Base-by-base conservation (phyloP, 2,888 invertebrate species). In the Dolichomitus sp. region DNA sequence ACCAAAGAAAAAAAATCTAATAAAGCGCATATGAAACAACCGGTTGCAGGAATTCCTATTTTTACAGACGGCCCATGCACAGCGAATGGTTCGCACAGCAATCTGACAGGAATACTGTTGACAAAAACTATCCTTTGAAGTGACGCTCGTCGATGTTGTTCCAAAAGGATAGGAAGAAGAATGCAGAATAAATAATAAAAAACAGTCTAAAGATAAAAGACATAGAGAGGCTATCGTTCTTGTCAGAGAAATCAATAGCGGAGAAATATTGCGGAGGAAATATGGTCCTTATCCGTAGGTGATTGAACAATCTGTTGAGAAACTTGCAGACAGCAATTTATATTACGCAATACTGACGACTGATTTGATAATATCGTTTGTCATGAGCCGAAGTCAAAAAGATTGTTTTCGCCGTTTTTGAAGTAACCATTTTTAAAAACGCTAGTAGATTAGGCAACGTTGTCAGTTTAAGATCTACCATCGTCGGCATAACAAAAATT, bases 11-110 rank as follows among this genome's bases (percentile, higher is more conserved):
- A 69, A 70, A 54, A 27, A 52, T 48, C 7, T 68, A 59, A 42
- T n/a, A 68, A 78, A 77, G 54, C 45, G 57, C 52, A 27, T 54
- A 11, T 37, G 45, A 30, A 79, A 65, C 37, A 66, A 73, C 40
- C 14, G 50, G 27, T 12, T 27, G 30, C 17, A 11, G 11, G 50
- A 17, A 33, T 48, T 33, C 66, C 11, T 50, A 30, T 48, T 48
- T 33, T 66, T 30, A 6, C 33, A 63, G 61, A 23, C 14, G 12
- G 33, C 19, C 19, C 33, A 19, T 30, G 37, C 68, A 14, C 12
- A 50, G 48, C 33, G 33, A 33, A 33, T n/a, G 33, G 17, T 48
- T 68, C 50, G 50, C 68, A 52, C 48, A 2, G 50, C 30, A 33
- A 68, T 33, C 33, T 3, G 33, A 19, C 50, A 14, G 19, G 37